Base-by-base conservation (phyloP, 2,113 vertebrate species). In the Brachyhypopomus gauderio region DNA sequence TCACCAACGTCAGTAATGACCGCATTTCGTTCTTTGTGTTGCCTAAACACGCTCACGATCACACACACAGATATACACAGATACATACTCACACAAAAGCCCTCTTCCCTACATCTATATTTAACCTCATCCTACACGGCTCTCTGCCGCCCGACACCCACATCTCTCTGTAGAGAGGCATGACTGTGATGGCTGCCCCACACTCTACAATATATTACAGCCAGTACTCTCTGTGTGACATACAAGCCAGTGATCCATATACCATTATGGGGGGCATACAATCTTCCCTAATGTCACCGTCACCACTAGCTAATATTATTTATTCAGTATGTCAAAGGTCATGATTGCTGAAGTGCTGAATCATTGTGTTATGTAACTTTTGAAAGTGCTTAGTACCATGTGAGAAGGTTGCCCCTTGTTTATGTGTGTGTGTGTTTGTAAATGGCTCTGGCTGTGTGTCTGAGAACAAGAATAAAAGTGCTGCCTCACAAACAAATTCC, bases 401-500 rank as follows among this genome's bases (percentile, higher is more conserved):
- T 38, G 20, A 78, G 76, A 56, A 70, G 48, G 66, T 17, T 56
- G 45, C 41, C 23, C 74, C 30, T 30, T 30, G 30, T 30, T 30
- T 30, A 30, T 55, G 52, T 55, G 52, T 58, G 56, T 38, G 25
- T 30, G 17, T 36, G n/a, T 25, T 3, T 63, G 22, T 22, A 3
- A 25, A 5, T 4, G 20, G 6, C n/a, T 22, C 59, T 74, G 20
- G 34, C 27, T 22, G 48, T 60, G 56, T 80, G 41, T 27, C 20
- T 48, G 70, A 73, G 59, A 63, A 25, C 3, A 38, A 45, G 77
- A 72, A 58, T 72, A 79, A 55, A 22, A 72, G 16, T 27, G 38
- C 78, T 80, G 78, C 38, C 71, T 80, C 67, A 71, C 55, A 48
- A n/a, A 69, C 19, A 72, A 67, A 79, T 79, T 79, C 48, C 79